Conservation (phyloP, 2,888 invertebrate species). For the Caprella mutica region DNA sequence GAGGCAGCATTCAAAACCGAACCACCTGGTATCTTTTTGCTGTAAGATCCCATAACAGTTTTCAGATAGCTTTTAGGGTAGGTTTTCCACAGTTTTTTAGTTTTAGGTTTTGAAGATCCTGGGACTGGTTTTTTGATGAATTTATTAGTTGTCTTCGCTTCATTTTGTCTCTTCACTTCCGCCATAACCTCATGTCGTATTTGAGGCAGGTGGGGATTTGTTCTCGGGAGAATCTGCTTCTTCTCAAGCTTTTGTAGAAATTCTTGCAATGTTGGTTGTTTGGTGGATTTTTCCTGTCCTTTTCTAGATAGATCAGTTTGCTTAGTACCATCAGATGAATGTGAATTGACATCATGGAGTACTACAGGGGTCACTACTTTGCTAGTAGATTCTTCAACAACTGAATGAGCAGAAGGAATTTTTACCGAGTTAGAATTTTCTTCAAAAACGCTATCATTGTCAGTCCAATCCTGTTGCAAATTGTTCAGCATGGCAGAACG, state of each 20-base stretch:
- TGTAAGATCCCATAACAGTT: background rate
- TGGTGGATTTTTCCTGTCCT: background rate
- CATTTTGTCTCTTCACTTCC: background rate
- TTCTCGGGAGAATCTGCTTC: background rate
- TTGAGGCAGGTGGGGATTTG: background rate
- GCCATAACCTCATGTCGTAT: background rate
- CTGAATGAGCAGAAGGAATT: too few species aligned
- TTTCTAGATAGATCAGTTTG: too few species aligned
- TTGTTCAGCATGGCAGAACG: too few species aligned
- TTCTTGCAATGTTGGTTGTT: background rate
- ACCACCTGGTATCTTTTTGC: background rate
- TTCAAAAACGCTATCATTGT: too few species aligned
- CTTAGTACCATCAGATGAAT: too few species aligned
- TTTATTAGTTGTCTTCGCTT: background rate
- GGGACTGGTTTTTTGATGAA: background rate
- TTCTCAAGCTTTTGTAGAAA: background rate
- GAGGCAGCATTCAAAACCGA: background rate
- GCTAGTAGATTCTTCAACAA: too few species aligned
- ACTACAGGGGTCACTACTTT: too few species aligned
- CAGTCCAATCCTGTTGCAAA: too few species aligned
- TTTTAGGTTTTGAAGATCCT: background rate
- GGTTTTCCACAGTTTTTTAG: background rate
- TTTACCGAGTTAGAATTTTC: too few species aligned
- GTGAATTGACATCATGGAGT: too few species aligned
- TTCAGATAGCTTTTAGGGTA: background rate